Evolutionary conservation across 1,140 invertebrate genomes (phyloP).

Genomic region (Helicoverpa armigera): DNA sequence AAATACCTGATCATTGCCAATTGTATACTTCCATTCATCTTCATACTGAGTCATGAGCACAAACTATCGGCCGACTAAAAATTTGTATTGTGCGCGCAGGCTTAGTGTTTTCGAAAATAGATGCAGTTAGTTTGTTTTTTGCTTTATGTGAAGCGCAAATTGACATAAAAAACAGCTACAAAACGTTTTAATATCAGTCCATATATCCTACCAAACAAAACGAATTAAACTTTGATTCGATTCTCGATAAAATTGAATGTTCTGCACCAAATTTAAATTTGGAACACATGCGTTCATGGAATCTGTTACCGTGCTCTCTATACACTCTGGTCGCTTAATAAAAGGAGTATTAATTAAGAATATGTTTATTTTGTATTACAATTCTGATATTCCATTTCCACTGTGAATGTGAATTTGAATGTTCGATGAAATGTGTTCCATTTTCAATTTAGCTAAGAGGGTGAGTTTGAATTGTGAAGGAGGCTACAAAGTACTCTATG

Average conservation of each 20-base stretch:
- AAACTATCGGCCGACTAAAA: too few relatives aligned
- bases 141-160: neutral
- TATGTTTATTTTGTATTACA: constrained; percentile 23
- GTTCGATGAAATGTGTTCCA: neutral
- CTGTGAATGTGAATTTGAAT: neutral
- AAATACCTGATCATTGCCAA: too few relatives aligned
- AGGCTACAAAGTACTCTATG: too few relatives aligned
- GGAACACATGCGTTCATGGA: constrained; percentile 37
- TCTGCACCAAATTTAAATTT: constrained; percentile 45
- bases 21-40: too few relatives aligned
- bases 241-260: constrained; percentile 39
- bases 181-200: neutral
- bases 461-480: too few relatives aligned
- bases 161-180: too few relatives aligned
- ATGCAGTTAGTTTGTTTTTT: neutral
- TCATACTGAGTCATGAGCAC: too few relatives aligned
- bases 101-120: too few relatives aligned
- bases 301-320: constrained; percentile 27
- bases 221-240: constrained; percentile 14
- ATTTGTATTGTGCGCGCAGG: too few relatives aligned
- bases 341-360: constrained; percentile 22
- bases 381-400: neutral
- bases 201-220: neutral
- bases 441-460: too few relatives aligned
- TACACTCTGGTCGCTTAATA: constrained; percentile 5